Evolutionary conservation across 2,797 vertebrate species (phyloP), one percentile per base, ranked within the genome.

Genomic region (Leuciscus waleckii): DNA sequence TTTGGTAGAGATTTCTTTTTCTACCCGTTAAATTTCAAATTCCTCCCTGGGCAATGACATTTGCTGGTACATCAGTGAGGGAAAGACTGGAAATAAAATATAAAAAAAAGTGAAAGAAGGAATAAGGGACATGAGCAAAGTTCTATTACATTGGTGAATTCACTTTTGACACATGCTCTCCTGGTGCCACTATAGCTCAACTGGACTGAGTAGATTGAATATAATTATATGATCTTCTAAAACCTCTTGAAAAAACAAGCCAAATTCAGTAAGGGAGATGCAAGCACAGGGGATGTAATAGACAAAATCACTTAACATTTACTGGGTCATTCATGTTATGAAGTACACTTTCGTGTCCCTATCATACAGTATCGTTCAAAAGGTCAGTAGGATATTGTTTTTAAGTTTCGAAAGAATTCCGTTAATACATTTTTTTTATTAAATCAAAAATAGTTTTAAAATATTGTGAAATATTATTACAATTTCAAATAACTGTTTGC

Each of bases 1-100:
- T 49, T 49, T 49, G 2, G 39, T 21, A 29, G 3, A 77, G 65
- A 26, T 14, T 68, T 77, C 21, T 54, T 75, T 46, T 84, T 68
- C 46, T 56, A 61, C 61, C 29, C 10, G 8, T 83, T 75, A 63
- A 49, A 81, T 70, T 83, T 74, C 26, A 7, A 83, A 65, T 75
- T 49, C 32, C 58, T 49, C 29, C 58, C 56, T 75, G 39, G 29
- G 81, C 71, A 37, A 67, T 65, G 56, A 51, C 70, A 83, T 83
- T 65, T 83, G 70, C 56, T 65, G 14, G 81, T 13, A 49, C 19
- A 75, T 76, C 58, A 65, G 58, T 65, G 23, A 75, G 71, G 58
- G 41, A 46, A 83, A 67, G 56, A 73, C 56, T 37, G 21, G 16
- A 29, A 35, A 32, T 13, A 17, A 21, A 2, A 54, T 54, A 5